phyloP scores from a whole-genome alignment of 2,888 invertebrate genomes.

The Heliconius hortense region DNA sequence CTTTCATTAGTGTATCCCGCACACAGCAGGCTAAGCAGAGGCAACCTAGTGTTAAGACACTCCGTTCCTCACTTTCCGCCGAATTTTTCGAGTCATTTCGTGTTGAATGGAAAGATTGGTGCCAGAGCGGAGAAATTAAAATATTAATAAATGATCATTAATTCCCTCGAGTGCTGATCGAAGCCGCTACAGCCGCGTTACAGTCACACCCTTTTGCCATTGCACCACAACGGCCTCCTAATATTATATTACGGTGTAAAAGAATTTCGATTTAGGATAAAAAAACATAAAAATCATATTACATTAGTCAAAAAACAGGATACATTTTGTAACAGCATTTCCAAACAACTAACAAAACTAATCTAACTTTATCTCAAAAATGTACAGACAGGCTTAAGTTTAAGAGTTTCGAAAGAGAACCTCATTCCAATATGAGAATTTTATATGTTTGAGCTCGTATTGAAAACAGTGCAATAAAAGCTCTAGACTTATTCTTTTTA shows the following conservation, averaged over 20 bases:
- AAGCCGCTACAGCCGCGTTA: too few species aligned
- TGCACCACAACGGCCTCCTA: too few species aligned
- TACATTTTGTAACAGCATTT: slow-evolving; percentile 19
- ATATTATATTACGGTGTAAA: neutral
- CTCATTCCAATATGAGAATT: slow-evolving; percentile 35
- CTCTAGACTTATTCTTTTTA: slow-evolving; percentile 34
- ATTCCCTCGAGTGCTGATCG: too few species aligned
- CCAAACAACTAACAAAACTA: slow-evolving; percentile 26
- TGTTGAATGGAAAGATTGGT: too few species aligned
- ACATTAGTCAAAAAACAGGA: neutral
- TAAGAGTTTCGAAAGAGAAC: slow-evolving; percentile 33
- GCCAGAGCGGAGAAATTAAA: too few species aligned
- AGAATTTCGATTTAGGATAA: neutral
- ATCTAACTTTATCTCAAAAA: slow-evolving; percentile 31
- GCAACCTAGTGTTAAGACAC: neutral
- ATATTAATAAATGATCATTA: too few species aligned
- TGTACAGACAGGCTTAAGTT: slow-evolving; percentile 33
- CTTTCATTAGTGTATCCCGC: too few species aligned
- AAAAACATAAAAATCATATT: neutral
- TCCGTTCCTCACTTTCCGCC: neutral
- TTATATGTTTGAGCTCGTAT: slow-evolving; percentile 36
- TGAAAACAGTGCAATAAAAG: slow-evolving; percentile 38
- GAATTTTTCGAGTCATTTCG: neutral
- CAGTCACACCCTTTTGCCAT: too few species aligned
- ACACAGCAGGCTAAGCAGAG: neutral